phyloP scores from a whole-genome alignment of 2,113 vertebrate genomes.

The Ageneiosus marmoratus region DNA sequence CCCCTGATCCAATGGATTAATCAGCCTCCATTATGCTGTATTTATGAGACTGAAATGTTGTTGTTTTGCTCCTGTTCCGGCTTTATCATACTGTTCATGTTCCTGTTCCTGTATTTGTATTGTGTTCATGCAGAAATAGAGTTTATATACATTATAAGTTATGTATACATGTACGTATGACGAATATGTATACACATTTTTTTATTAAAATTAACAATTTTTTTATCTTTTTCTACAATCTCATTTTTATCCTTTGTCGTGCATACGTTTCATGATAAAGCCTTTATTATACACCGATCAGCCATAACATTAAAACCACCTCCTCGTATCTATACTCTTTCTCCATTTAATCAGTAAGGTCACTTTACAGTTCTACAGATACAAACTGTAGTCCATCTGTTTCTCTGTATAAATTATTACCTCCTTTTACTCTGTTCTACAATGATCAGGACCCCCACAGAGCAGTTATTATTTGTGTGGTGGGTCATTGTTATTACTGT shows the following conservation, averaged over 20 bases:
- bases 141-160: constrained; percentile 41
- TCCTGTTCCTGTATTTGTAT: not conserved
- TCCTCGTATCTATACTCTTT: too few relatives aligned
- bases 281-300: too few relatives aligned
- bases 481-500: too few relatives aligned
- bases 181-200: constrained; percentile 47
- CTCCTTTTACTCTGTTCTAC: too few relatives aligned
- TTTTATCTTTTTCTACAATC: constrained; percentile 52
- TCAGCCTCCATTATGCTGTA: not conserved
- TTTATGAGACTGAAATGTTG: not conserved
- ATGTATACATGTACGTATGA: constrained; percentile 12
- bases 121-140: constrained; percentile 28
- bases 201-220: constrained; percentile 56
- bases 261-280: not conserved
- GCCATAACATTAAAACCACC: too few relatives aligned
- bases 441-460: too few relatives aligned
- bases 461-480: too few relatives aligned
- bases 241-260: constrained; percentile 32
- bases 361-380: too few relatives aligned
- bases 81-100: not conserved
- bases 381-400: too few relatives aligned
- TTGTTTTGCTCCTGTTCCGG: not conserved
- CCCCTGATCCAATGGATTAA: not conserved
- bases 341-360: too few relatives aligned
- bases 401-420: too few relatives aligned